phyloP scores from a whole-genome alignment of 1,140 invertebrate species.

The Formica exsecta region DNA sequence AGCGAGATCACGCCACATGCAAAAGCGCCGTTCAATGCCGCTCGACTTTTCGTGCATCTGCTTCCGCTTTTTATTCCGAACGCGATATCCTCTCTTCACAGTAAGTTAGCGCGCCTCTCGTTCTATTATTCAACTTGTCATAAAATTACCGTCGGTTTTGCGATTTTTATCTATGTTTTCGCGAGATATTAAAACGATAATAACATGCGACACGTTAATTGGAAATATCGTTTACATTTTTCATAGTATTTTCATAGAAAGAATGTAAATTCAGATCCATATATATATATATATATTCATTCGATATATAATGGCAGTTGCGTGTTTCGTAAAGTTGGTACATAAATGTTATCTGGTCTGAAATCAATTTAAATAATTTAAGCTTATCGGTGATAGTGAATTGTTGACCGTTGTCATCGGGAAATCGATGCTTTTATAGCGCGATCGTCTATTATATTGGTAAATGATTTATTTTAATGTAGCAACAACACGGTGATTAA shows the following conservation, averaged over 20 bases:
- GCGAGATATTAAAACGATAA: conserved; percentile 10
- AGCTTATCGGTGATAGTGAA: conserved; percentile 22
- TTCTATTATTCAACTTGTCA: conserved; percentile 65
- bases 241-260: conserved; percentile 4
- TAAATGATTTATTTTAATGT: conserved; percentile 54
- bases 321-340: conserved; percentile 23
- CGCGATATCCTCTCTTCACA: background rate
- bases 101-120: conserved; percentile 3
- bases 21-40: conserved; percentile 55
- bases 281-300: too few relatives aligned
- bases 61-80: conserved; percentile 79
- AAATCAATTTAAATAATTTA: conserved; percentile 50
- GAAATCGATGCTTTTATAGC: conserved; percentile 57
- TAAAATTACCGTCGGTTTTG: conserved; percentile 66
- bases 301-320: conserved; percentile 1
- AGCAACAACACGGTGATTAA: conserved; percentile 38
- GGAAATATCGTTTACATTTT: conserved; percentile 9
- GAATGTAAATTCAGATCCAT: conserved; percentile 8
- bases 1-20: conserved; percentile 71
- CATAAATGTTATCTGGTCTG: conserved; percentile 15
- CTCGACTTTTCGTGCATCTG: conserved; percentile 75
- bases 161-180: conserved; percentile 37
- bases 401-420: conserved; percentile 29
- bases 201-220: conserved; percentile 17
- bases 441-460: conserved; percentile 31